phyloP scores from a whole-genome alignment of 2,888 invertebrate species.

The Elysia crispata region DNA sequence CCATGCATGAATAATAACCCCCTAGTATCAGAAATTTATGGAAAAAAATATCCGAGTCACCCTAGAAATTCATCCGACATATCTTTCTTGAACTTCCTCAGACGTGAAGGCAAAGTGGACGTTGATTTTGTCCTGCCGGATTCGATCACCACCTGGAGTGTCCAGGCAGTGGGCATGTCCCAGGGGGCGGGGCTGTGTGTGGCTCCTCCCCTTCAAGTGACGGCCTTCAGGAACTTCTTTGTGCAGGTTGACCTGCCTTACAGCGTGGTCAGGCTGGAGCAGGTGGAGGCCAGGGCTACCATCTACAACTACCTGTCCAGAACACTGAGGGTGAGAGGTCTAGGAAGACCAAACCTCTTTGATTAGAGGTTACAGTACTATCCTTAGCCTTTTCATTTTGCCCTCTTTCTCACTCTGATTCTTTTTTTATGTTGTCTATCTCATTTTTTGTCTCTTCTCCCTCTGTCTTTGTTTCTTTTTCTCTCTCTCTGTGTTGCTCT shows the following conservation, averaged over 20 bases:
- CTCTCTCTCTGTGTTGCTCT: no score
- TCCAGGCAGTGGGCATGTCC: slow-evolving; percentile 58
- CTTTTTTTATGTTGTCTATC: no score
- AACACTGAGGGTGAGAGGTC: slow-evolving; percentile 52
- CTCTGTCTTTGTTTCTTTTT: no score
- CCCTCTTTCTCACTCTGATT: no score
- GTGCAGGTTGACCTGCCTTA: slow-evolving; percentile 61
- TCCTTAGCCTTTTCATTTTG: background rate
- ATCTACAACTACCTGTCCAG: slow-evolving; percentile 59
- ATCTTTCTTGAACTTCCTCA: slow-evolving; percentile 36
- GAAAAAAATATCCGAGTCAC: no score
- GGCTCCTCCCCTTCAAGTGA: slow-evolving; percentile 54
- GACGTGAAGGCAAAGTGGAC: slow-evolving; percentile 51
- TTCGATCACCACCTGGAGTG: slow-evolving; percentile 59
- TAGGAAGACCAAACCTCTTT: no score
- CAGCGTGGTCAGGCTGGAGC: slow-evolving; percentile 59
- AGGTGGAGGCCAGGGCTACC: slow-evolving; percentile 60
- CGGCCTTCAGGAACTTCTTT: slow-evolving; percentile 59
- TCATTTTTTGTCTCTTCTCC: no score
- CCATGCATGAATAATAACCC: no score
- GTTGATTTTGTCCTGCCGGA: slow-evolving; percentile 57
- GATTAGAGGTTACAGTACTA: no score
- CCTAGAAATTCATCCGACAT: background rate
- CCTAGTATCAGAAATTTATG: no score
- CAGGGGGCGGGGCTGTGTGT: slow-evolving; percentile 57